Percentiles rank a stretch among this genome's conserved stretches.
phyloP scores from a whole-genome alignment of 2,113 vertebrate species.

The Notothenia coriiceps region DNA sequence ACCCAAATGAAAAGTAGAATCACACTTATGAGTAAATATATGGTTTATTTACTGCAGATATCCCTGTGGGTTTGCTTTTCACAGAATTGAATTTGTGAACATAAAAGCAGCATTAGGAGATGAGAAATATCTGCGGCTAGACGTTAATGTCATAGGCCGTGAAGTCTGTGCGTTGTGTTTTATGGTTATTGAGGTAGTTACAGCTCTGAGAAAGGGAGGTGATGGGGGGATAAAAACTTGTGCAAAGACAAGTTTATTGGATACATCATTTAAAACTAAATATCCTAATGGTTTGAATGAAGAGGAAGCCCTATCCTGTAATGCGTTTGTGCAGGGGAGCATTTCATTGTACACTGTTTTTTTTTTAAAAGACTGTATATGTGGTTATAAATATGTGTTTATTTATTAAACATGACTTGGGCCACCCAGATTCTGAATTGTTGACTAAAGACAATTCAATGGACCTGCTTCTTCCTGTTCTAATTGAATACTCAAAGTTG shows the following conservation, averaged over 20 bases:
- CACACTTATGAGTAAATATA: constrained; percentile 3
- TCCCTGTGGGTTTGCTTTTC: constrained; percentile 11
- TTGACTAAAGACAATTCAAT: background rate
- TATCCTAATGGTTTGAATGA: constrained; percentile 21
- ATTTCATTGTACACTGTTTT: constrained; percentile 4
- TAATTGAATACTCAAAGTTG: background rate
- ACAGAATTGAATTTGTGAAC: constrained; percentile 3
- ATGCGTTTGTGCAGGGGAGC: constrained; percentile 13
- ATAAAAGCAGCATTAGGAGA: constrained; percentile 32
- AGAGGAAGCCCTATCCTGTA: background rate
- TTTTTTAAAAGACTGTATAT: background rate
- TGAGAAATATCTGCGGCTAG: constrained; percentile 5
- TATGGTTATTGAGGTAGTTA: constrained; percentile 45
- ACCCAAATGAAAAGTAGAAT: constrained; percentile 19
- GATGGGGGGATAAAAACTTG: constrained; percentile 2
- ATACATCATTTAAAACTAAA: constrained; percentile 35
- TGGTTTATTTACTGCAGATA: background rate
- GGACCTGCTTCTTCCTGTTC: background rate
- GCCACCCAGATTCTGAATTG: background rate
- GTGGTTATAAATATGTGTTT: constrained; percentile 13
- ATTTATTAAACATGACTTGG: background rate
- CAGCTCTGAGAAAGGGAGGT: background rate
- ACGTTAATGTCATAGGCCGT: constrained; percentile 43
- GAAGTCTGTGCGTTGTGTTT: constrained; percentile 37
- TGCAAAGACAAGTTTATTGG: constrained; percentile 41